Percentiles rank a stretch among this genome's conserved stretches.
Evolutionary conservation across 2,797 vertebrate genomes (phyloP).

Genomic region (Serranus cabrilla): DNA sequence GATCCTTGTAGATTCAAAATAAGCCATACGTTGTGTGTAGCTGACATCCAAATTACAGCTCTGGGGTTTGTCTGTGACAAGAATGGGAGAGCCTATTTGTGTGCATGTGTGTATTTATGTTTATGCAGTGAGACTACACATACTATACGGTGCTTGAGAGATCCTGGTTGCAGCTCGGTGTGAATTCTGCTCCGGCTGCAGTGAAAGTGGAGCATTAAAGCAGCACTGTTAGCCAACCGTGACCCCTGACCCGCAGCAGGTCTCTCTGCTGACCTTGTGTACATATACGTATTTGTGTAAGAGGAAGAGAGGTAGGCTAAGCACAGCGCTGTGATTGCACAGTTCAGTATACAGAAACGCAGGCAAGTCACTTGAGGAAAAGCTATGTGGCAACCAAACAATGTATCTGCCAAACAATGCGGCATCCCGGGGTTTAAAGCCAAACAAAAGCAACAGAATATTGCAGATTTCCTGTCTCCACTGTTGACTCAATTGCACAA

Average conservation of each 20-base stretch:
- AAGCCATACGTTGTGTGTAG: neutral
- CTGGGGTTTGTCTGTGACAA: constrained; percentile 8
- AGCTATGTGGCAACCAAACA: neutral
- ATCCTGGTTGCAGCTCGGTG: constrained; percentile 40
- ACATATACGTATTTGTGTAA: constrained; percentile 3
- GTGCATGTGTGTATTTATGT: constrained; percentile 4
- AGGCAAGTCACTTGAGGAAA: constrained; percentile 6
- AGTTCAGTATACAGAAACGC: neutral
- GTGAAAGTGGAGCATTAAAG: constrained; percentile 41
- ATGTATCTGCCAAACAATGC: constrained; percentile 7
- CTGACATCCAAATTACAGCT: neutral
- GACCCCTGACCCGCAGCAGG: constrained; percentile 40
- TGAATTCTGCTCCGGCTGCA: constrained; percentile 46
- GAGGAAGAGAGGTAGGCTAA: constrained; percentile 4
- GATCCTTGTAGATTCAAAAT: constrained; percentile 8
- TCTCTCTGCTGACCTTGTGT: constrained; percentile 7
- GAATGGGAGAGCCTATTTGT: constrained; percentile 18
- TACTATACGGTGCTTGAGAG: neutral
- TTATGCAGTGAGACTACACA: neutral
- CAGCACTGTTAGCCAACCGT: constrained; percentile 32
- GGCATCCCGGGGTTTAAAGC: neutral
- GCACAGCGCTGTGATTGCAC: neutral
- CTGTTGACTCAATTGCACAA: constrained; percentile 5
- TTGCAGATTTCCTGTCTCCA: constrained; percentile 14
- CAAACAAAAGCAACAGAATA: neutral